Conservation (phyloP, 2,888 invertebrate genomes). For the Ecliptopera silaceata region DNA sequence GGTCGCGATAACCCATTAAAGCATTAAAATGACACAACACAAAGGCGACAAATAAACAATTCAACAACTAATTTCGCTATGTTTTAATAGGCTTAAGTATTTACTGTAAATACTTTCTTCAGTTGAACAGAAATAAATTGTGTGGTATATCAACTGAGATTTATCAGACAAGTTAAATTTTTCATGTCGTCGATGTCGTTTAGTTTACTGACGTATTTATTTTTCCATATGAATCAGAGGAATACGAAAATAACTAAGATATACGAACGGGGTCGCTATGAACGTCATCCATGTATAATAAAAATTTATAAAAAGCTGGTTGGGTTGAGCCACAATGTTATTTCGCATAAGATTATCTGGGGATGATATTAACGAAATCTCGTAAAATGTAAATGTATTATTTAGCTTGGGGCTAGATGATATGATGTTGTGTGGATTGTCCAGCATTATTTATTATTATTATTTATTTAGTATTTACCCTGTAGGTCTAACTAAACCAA, state of each 20-base stretch:
- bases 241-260: slow-evolving; percentile 53
- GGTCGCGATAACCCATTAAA: too few relatives aligned
- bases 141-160: slow-evolving; percentile 14
- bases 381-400: too few relatives aligned
- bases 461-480: too few relatives aligned
- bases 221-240: slow-evolving; percentile 50
- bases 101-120: too few relatives aligned
- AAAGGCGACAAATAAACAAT: too few relatives aligned
- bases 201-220: slow-evolving; percentile 35
- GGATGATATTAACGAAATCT: not conserved
- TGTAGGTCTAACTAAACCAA: too few relatives aligned
- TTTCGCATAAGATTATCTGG: not conserved
- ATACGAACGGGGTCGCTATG: slow-evolving; percentile 48
- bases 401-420: too few relatives aligned
- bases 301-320: slow-evolving; percentile 42
- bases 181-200: slow-evolving; percentile 17
- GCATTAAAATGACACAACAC: too few relatives aligned
- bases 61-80: too few relatives aligned
- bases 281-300: slow-evolving; percentile 47
- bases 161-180: slow-evolving; percentile 23
- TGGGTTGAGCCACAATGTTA: slow-evolving; percentile 1
- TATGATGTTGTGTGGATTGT: too few relatives aligned
- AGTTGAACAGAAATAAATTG: not conserved
- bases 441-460: too few relatives aligned
- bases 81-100: too few relatives aligned